Conservation (phyloP, 2,797 vertebrate species). For the Arctocebus calabarensis region DNA sequence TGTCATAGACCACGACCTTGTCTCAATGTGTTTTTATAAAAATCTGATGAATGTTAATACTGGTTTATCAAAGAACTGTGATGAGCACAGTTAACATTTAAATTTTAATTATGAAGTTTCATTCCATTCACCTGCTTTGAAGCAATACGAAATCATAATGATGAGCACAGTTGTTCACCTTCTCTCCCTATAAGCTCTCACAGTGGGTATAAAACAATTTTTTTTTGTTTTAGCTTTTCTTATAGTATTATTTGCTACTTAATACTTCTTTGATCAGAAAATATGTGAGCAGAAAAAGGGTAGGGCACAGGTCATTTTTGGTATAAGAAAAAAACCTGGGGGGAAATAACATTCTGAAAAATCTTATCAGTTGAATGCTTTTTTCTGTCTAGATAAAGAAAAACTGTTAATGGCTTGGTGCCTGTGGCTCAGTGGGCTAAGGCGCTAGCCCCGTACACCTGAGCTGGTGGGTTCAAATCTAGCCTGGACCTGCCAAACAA, state of each 20-base stretch:
- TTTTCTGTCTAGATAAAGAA: neutral
- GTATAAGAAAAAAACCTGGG: neutral
- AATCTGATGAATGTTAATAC: neutral
- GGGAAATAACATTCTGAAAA: neutral
- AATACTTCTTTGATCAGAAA: neutral
- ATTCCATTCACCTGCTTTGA: conserved; percentile 20
- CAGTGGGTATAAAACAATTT: neutral
- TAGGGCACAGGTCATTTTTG: neutral
- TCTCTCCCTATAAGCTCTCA: neutral
- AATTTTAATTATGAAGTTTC: neutral
- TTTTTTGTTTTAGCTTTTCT: neutral
- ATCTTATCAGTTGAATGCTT: neutral
- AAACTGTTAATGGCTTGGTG: no score
- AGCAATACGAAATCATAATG: neutral
- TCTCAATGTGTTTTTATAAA: neutral
- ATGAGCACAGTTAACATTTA: neutral
- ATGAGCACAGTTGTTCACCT: neutral
- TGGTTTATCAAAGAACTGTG: conserved; percentile 14
- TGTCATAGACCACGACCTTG: neutral
- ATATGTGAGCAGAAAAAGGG: neutral
- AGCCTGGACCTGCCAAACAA: no score
- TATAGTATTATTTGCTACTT: neutral
- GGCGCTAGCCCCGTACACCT: no score
- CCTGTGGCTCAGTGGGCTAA: no score
- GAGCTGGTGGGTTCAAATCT: no score